phyloP scores from a whole-genome alignment of 2,113 vertebrate species.

The Rhadina sibilatrix region DNA sequence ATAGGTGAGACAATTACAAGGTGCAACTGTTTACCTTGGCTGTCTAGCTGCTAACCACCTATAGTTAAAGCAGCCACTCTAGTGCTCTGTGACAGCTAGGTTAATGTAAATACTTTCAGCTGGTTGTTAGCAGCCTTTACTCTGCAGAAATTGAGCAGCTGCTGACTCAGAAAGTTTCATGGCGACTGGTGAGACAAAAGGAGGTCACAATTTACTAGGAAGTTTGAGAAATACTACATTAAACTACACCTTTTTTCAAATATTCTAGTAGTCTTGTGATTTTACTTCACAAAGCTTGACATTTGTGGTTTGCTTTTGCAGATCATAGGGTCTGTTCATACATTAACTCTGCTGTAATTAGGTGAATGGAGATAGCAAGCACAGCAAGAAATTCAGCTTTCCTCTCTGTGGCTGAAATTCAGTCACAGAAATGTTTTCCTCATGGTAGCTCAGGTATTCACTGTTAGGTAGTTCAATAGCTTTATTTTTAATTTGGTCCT shows the following conservation, averaged over 20 bases:
- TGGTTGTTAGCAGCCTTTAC: not conserved
- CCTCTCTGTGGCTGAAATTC: not conserved
- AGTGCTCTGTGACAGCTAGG: not conserved
- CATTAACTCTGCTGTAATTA: slow-evolving; percentile 15
- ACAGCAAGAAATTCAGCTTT: slow-evolving; percentile 23
- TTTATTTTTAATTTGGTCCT: not conserved
- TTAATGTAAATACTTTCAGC: not conserved
- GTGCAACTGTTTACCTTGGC: not conserved
- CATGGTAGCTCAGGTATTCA: not conserved
- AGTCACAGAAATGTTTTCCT: not conserved
- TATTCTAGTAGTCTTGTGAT: not conserved
- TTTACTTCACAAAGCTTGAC: slow-evolving; percentile 4
- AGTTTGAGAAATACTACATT: slow-evolving; percentile 1
- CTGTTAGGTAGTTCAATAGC: not conserved
- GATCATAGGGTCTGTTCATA: slow-evolving; percentile 6
- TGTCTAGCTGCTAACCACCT: not conserved
- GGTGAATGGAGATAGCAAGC: not conserved
- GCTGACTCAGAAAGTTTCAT: slow-evolving; percentile 1
- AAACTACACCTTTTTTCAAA: not conserved
- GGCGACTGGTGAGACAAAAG: not conserved
- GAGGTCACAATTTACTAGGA: not conserved
- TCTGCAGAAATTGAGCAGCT: not conserved
- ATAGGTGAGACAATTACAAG: not conserved
- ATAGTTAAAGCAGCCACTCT: not conserved
- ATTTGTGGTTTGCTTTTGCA: slow-evolving; percentile 29